These are phyloP conservation scores for Brotogeris chrysoptera DNA, from an alignment of 2,797 vertebrate genomes.

Conservation along the genomic window DNA sequence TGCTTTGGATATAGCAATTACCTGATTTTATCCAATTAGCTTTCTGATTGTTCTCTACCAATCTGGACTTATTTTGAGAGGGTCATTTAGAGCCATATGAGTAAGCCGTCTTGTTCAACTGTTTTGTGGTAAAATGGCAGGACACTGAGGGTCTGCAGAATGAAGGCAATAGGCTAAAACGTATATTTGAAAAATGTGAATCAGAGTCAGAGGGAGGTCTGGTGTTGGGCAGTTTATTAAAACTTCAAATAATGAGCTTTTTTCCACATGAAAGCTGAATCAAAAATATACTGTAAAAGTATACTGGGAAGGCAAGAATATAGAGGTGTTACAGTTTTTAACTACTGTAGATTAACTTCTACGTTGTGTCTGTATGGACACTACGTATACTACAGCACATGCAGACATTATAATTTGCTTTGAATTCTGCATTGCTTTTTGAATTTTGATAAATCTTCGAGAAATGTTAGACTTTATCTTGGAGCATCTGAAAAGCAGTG, in stretches of 20 bases:
- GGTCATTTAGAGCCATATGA: not conserved
- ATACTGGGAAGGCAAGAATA: not conserved
- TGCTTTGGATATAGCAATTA: not conserved
- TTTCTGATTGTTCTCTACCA: not conserved
- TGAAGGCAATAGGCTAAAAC: not conserved
- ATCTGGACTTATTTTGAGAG: not conserved
- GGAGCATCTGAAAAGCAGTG: not conserved
- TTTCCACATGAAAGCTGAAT: not conserved
- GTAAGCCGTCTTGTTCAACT: not conserved
- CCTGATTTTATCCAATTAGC: not conserved
- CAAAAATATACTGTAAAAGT: not conserved
- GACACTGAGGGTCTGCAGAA: not conserved
- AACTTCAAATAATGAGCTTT: not conserved
- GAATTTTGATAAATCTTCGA: not conserved
- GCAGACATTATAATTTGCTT: not conserved
- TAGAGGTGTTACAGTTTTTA: not conserved
- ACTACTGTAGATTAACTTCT: not conserved
- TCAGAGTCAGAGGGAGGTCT: not conserved
- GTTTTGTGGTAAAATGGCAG: not conserved
- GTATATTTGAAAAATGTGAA: not conserved
- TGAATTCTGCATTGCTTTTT: not conserved
- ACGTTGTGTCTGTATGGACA: not conserved
- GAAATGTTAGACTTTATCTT: not conserved
- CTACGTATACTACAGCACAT: accelerated
- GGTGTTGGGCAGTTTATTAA: not conserved